Evolutionary conservation across 2,888 invertebrate genomes (phyloP).

Genomic region (Macaria notata): DNA sequence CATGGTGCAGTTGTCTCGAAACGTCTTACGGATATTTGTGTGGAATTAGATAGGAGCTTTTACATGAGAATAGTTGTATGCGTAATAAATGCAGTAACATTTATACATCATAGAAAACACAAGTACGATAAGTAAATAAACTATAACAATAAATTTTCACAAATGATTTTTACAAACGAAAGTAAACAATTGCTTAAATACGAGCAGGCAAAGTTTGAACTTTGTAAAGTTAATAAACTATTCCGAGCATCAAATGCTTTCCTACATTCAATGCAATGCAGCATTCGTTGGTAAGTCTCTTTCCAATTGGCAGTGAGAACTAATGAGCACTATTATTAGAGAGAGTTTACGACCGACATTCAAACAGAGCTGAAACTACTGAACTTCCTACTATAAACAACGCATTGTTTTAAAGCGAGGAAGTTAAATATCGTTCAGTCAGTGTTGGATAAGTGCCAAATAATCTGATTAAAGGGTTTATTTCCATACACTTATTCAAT

Average conservation of each 20-base stretch:
- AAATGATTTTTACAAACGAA: too few species aligned
- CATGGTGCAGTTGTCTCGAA: slow-evolving; percentile 22
- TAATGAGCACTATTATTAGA: slow-evolving; percentile 9
- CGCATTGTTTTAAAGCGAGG: slow-evolving; percentile 11
- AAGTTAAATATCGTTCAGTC: slow-evolving; percentile 23
- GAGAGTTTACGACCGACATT: slow-evolving; percentile 6
- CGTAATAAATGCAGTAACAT: too few species aligned
- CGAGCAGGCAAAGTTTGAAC: too few species aligned
- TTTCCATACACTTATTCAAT: slow-evolving; percentile 10
- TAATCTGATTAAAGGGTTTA: slow-evolving; percentile 15
- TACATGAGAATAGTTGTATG: too few species aligned
- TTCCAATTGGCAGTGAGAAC: background rate
- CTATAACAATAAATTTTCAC: too few species aligned
- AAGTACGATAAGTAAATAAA: too few species aligned
- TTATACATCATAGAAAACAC: too few species aligned
- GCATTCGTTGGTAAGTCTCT: background rate
- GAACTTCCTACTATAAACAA: slow-evolving; percentile 29
- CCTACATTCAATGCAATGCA: too few species aligned
- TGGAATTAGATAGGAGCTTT: slow-evolving; percentile 3
- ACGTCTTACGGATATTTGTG: slow-evolving; percentile 10
- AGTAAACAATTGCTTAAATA: too few species aligned
- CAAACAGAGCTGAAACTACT: slow-evolving; percentile 19
- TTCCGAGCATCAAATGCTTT: too few species aligned
- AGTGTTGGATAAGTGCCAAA: slow-evolving; percentile 28
- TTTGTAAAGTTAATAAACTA: too few species aligned